These are phyloP conservation scores for Orchestes rusci DNA, from an alignment of 2,888 invertebrate species.

Conservation along the genomic window DNA sequence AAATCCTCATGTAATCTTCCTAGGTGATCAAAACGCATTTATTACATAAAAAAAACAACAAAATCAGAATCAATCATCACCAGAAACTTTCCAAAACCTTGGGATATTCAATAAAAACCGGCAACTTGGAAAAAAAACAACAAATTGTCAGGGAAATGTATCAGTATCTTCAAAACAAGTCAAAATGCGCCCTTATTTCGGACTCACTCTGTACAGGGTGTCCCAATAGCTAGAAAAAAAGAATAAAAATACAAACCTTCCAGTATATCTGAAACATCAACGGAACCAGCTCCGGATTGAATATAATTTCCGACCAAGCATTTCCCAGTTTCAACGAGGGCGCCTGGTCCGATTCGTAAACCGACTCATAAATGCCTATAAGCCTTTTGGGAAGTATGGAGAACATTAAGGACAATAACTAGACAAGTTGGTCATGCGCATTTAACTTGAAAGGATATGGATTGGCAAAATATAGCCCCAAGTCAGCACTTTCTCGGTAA, in stretches of 20 bases:
- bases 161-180: too few species aligned
- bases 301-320: slow-evolving; percentile 69
- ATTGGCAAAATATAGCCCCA: slow-evolving; percentile 72
- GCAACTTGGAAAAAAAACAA: too few species aligned
- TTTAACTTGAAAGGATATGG: slow-evolving; percentile 29
- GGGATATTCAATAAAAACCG: too few species aligned
- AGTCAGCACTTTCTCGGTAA: slow-evolving; percentile 69
- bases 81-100: too few species aligned
- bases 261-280: slow-evolving; percentile 77
- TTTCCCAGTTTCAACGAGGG: slow-evolving; percentile 54
- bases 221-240: too few species aligned
- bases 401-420: slow-evolving; percentile 2
- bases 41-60: too few species aligned
- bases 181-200: too few species aligned
- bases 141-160: too few species aligned
- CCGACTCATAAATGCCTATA: slow-evolving; percentile 63
- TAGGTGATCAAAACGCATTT: too few species aligned
- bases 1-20: too few species aligned
- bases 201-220: too few species aligned
- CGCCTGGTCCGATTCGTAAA: slow-evolving; percentile 59
- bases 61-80: too few species aligned
- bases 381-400: slow-evolving; percentile 56
- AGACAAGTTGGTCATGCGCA: not conserved
- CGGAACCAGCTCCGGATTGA: slow-evolving; percentile 66
- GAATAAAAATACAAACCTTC: slow-evolving; percentile 49